These are phyloP conservation scores for Eufriesea mexicana DNA, from an alignment of 1,140 invertebrate genomes.

Conservation along the genomic window DNA sequence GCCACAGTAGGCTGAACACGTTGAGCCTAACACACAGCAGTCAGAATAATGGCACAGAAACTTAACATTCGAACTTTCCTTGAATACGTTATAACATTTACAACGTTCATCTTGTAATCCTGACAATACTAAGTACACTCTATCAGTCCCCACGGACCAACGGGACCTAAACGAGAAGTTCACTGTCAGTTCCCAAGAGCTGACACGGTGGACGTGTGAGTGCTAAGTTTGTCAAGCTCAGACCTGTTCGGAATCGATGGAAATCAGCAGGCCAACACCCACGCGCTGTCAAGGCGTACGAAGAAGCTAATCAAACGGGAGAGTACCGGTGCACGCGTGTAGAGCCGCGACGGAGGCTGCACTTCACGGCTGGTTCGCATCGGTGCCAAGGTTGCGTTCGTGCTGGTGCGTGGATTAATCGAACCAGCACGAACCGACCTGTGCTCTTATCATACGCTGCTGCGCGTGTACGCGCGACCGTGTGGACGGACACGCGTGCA, in stretches of 20 bases:
- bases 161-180: too few species aligned
- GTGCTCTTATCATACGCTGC: constrained; percentile 46
- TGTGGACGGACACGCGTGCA: neutral
- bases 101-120: too few species aligned
- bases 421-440: constrained; percentile 43
- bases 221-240: too few species aligned
- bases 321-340: constrained; percentile 18
- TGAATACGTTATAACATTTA: too few species aligned
- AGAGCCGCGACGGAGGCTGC: constrained; percentile 58
- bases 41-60: too few species aligned
- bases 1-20: too few species aligned
- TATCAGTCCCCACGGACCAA: too few species aligned
- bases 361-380: constrained; percentile 79
- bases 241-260: neutral
- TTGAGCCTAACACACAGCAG: too few species aligned
- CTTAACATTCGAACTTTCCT: too few species aligned
- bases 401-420: constrained; percentile 54
- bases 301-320: constrained; percentile 11
- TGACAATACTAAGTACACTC: too few species aligned
- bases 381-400: constrained; percentile 78
- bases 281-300: neutral
- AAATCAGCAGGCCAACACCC: neutral
- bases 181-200: too few species aligned
- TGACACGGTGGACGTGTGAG: too few species aligned
- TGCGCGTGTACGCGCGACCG: neutral